These are phyloP conservation scores for Matsumurasca onukii DNA, from an alignment of 1,140 invertebrate genomes.

Conservation along the genomic window DNA sequence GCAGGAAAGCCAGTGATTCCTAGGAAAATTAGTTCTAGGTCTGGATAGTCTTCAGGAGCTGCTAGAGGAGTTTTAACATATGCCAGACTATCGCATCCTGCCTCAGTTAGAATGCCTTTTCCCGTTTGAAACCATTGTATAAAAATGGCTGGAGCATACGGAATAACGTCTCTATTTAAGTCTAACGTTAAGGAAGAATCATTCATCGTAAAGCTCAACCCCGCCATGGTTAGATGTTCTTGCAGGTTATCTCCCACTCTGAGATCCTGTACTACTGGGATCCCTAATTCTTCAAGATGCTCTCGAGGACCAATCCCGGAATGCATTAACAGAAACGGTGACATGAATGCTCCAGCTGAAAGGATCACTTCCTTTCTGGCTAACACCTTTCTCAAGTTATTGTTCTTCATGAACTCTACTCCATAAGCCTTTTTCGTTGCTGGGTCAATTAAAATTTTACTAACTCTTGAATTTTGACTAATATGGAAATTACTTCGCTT, in stretches of 20 bases:
- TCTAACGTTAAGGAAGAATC: constrained; percentile 61
- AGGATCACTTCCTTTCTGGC: constrained; percentile 61
- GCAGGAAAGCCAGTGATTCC: constrained; percentile 47
- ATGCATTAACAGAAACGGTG: constrained; percentile 63
- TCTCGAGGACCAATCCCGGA: constrained; percentile 65
- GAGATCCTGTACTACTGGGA: constrained; percentile 61
- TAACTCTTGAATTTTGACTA: constrained; percentile 55
- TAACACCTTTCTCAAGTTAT: constrained; percentile 45
- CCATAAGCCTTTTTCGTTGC: constrained; percentile 61
- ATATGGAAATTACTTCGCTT: constrained; percentile 66
- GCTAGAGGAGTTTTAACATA: constrained; percentile 59
- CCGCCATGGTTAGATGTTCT: constrained; percentile 71
- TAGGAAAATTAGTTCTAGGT: constrained; percentile 54
- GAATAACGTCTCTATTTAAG: constrained; percentile 28
- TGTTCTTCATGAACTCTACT: constrained; percentile 57
- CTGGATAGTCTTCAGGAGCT: constrained; percentile 44
- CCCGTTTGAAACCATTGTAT: constrained; percentile 73
- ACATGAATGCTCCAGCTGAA: constrained; percentile 59
- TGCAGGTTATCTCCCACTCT: constrained; percentile 80
- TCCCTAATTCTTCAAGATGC: constrained; percentile 53
- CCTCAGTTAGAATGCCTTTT: constrained; percentile 55
- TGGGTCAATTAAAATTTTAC: constrained; percentile 70
- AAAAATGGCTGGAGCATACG: constrained; percentile 63
- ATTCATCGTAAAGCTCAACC: constrained; percentile 65
- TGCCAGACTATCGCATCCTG: constrained; percentile 69